Percentiles rank a stretch among this genome's conserved stretches.
Conservation (phyloP, 2,888 invertebrate species). For the Mechanitis mazaeus region DNA sequence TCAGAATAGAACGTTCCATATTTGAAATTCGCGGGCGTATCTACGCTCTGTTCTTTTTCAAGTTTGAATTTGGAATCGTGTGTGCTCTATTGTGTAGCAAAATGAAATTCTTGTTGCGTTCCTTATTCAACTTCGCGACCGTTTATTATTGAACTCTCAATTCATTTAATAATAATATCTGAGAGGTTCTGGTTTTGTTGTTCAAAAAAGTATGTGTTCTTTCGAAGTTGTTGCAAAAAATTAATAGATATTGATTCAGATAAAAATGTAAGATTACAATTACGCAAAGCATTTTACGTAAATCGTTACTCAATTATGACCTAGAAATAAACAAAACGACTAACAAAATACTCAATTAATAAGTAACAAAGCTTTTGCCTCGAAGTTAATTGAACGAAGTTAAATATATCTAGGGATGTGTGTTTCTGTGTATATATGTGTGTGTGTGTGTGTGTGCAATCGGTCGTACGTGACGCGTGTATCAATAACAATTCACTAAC, state of each 20-base stretch:
- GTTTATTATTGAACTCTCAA: slow-evolving; percentile 14
- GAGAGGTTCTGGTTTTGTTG: slow-evolving; percentile 1
- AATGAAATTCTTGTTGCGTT: slow-evolving; percentile 63
- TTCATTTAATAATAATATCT: neutral
- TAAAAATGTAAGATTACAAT: slow-evolving; percentile 34
- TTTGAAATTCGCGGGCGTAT: slow-evolving; percentile 61
- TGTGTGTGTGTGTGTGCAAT: slow-evolving; percentile 49
- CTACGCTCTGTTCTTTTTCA: slow-evolving; percentile 54
- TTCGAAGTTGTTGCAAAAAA: slow-evolving; percentile 47
- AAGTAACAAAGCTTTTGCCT: slow-evolving; percentile 28
- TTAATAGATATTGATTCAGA: slow-evolving; percentile 45
- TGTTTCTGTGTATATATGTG: slow-evolving; percentile 62
- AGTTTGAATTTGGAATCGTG: slow-evolving; percentile 71
- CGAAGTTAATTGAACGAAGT: slow-evolving; percentile 28
- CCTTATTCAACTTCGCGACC: slow-evolving; percentile 34
- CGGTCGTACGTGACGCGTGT: slow-evolving; percentile 64
- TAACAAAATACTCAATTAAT: slow-evolving; percentile 30
- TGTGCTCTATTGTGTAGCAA: slow-evolving; percentile 72
- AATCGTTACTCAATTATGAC: slow-evolving; percentile 36
- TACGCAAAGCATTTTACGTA: slow-evolving; percentile 44
- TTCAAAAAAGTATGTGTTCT: neutral
- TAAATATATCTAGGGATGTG: slow-evolving; percentile 44
- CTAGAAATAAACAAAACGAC: slow-evolving; percentile 34
- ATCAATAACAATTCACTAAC: slow-evolving; percentile 57
- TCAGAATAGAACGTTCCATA: slow-evolving; percentile 65